These are phyloP conservation scores for Acrobasis repandana DNA, from an alignment of 2,888 invertebrate species.

Conservation along the genomic window DNA sequence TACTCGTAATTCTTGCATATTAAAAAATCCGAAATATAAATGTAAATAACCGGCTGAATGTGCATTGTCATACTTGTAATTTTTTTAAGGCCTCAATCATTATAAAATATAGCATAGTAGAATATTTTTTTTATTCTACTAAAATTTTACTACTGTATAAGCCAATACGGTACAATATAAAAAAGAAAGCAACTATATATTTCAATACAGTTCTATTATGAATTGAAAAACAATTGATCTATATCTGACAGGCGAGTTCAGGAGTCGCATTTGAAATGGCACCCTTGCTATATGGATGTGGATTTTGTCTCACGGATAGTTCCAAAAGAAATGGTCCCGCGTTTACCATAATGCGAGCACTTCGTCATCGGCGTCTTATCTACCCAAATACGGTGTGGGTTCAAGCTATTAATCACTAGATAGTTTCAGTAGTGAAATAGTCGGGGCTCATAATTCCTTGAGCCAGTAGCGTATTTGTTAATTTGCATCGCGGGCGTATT, in stretches of 20 bases:
- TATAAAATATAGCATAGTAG: no score
- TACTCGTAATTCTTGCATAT: no score
- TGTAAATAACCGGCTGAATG: no score
- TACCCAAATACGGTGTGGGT: conserved; percentile 29
- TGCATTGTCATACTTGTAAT: no score
- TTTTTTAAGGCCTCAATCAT: no score
- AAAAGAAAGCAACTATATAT: neutral
- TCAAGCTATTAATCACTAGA: conserved; percentile 54
- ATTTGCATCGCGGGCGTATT: no score
- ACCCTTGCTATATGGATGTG: conserved; percentile 59
- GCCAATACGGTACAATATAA: no score
- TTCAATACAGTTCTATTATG: conserved; percentile 1
- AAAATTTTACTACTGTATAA: no score
- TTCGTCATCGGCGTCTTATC: conserved; percentile 54
- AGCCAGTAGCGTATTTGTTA: no score
- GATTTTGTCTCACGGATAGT: conserved; percentile 66
- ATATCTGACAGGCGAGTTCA: neutral
- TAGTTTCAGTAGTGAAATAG: conserved; percentile 28
- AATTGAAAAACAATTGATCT: neutral
- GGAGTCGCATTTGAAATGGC: conserved; percentile 29
- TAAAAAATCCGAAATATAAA: no score
- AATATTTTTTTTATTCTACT: no score
- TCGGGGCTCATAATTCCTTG: conserved; percentile 17
- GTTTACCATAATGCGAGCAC: conserved; percentile 69
- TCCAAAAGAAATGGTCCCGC: conserved; percentile 61